Evolutionary conservation across 1,140 invertebrate species (phyloP).

Genomic region (Aphaenogaster floridana): DNA sequence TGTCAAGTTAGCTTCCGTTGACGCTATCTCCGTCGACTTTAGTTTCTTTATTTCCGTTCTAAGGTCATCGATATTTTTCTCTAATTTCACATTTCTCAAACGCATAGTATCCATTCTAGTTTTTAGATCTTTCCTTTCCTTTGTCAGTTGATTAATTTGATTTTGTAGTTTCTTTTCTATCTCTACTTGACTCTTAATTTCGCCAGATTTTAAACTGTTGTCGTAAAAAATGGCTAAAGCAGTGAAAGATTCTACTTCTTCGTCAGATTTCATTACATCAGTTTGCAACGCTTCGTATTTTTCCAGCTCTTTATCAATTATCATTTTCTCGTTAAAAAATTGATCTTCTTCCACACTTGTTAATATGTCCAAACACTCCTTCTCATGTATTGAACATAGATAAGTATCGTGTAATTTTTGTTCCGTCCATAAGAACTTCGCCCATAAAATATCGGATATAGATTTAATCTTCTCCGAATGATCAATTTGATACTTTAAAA

Average conservation of each 20-base stretch:
- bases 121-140: constrained; percentile 80
- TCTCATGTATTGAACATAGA: constrained; percentile 33
- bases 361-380: constrained; percentile 27
- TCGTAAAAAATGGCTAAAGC: constrained; percentile 68
- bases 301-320: constrained; percentile 71
- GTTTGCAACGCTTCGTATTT: constrained; percentile 66
- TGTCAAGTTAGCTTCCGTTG: constrained; percentile 60
- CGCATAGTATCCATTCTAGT: constrained; percentile 78
- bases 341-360: constrained; percentile 40
- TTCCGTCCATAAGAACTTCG: constrained; percentile 75
- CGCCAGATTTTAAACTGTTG: constrained; percentile 65
- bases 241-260: constrained; percentile 75
- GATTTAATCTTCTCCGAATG: constrained; percentile 72
- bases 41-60: constrained; percentile 75
- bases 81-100: constrained; percentile 80
- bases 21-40: constrained; percentile 59
- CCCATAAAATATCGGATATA: constrained; percentile 71
- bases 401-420: constrained; percentile 69
- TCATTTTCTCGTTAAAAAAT: constrained; percentile 70
- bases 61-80: constrained; percentile 81
- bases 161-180: constrained; percentile 78
- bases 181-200: constrained; percentile 74
- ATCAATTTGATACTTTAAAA: constrained; percentile 63
- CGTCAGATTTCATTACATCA: constrained; percentile 66
- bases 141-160: constrained; percentile 76